Base-by-base conservation (phyloP, 2,113 vertebrate species). In the Pachypanchax playfairii region DNA sequence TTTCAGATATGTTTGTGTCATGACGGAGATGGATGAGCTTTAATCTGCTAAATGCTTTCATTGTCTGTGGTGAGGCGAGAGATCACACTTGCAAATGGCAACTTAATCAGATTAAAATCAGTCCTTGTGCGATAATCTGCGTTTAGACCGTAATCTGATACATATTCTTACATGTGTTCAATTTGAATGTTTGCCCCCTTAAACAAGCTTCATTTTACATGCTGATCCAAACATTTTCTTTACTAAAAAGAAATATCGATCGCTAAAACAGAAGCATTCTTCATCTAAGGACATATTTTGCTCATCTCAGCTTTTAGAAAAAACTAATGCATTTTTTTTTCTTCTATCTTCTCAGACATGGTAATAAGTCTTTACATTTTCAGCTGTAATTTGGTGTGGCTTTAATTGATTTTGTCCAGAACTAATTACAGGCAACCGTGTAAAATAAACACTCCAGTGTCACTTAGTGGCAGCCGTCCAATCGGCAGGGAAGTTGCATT, bases 371-470 rank as follows among this genome's bases (percentile, higher is more conserved):
- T 59, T 41, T 31, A 18, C 5, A 51, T 81, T 86, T 85, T 77
- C 55, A 62, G 70, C 47, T 75, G 64, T 70, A 77, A 70, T 80
- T 79, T 79, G 54, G 58, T 67, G 57, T 63, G 61, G 56, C 70
- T 58, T 75, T 82, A 81, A 89, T 87, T 86, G 78, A 85, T 87
- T 82, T 68, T 71, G 70, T 82, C 77, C 83, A 81, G 81, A 79
- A 82, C 64, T 81, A 89, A 88, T 89, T 84, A 84, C 67, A 26
- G 56, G 56, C 65, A 67, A 77, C 70, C 54, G 72, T 54, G 74
- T 89, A 88, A 89, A 90, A 88, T 87, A 89, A 91, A 84, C 81
- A 87, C 73, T 58, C 77, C 55, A 55, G 51, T 83, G 85, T 85
- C 84, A 75, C 79, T 18, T 52, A 67, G 75, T 89, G 81, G 78